Conservation (phyloP, 2,113 vertebrate genomes). For the Limanda limanda region DNA sequence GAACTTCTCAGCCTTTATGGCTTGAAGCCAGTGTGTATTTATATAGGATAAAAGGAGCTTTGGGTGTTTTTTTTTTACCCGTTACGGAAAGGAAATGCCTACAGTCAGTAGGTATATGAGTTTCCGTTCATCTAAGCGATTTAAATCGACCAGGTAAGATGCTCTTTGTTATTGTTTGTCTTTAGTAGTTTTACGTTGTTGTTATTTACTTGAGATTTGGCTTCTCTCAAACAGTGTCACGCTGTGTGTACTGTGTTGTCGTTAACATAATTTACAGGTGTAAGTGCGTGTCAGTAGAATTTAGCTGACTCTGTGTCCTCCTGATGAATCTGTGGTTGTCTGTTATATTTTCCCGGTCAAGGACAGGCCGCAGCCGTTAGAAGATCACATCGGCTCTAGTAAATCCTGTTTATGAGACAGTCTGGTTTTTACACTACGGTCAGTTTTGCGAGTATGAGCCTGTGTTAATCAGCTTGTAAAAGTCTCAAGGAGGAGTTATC, state of each 20-base stretch:
- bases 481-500: conserved; percentile 1
- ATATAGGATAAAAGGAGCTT: not conserved
- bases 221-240: not conserved
- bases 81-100: conserved; percentile 59
- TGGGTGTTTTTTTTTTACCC: not conserved
- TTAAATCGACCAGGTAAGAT: conserved; percentile 73
- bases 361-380: not conserved
- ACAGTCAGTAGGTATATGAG: conserved; percentile 76
- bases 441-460: not conserved
- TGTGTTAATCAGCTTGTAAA: not conserved
- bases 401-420: not conserved
- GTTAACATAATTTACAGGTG: not conserved
- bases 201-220: not conserved
- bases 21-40: conserved; percentile 9
- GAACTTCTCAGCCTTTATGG: conserved; percentile 16
- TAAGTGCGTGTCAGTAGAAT: not conserved
- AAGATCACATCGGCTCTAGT: not conserved
- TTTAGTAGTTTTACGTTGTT: not conserved
- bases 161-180: not conserved
- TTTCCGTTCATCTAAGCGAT: conserved; percentile 77
- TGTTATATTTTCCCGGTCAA: conserved; percentile 3
- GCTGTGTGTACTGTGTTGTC: not conserved
- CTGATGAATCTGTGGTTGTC: not conserved
- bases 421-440: not conserved
- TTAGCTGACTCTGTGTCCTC: not conserved